Evolutionary conservation across 2,113 vertebrate species (phyloP), one percentile per base, ranked within the genome.

Genomic region (Phylloscopus trochilus): DNA sequence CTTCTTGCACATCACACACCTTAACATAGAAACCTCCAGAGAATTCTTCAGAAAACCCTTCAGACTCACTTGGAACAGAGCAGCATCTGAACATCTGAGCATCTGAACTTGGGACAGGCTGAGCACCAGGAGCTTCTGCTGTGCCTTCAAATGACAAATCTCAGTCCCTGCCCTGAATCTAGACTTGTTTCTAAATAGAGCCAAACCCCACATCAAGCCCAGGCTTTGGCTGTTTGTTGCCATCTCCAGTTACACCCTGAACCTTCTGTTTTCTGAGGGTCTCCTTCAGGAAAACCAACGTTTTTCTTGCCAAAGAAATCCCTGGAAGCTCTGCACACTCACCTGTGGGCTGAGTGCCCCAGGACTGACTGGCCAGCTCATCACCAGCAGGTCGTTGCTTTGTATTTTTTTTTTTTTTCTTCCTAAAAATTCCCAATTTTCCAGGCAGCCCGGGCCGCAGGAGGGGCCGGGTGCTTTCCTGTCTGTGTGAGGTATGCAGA

Each of bases 401-500:
- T 47, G n/a, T n/a, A n/a, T 22, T 16, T 30, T 26, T 10, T 1
- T 6, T 27, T 22, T 16, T 30, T 26, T 10, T 1, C 6, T 27
- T 73, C 69, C 64, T 24, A 13, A 53, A 30, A 46, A 20, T 9
- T 13, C 39, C 64, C 47, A 20, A 1, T 56, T 84, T 86, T 74
- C 63, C 4, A 2, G 10, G 60, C 4, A 2, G 10, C 24, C 68
- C n/a, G n/a, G n/a, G n/a, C n/a, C n/a, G 19, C 13, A 46, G 78
- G 59, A 67, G 46, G 74, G 37, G 68, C 52, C 30, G 26, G 18
- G 77, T 77, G 75, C 49, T 94, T 87, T 75, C 89, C 90, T 83
- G 46, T 74, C 92, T 86, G 7, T 72, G 83, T 64, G 87, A 96
- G 75, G 92, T 39, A 95, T 91, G 96, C 89, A 90, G 94, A 91